Evolutionary conservation across 2,113 vertebrate genomes (phyloP), one percentile per base, ranked within the genome.

Genomic region (Odobenus rosmarus): DNA sequence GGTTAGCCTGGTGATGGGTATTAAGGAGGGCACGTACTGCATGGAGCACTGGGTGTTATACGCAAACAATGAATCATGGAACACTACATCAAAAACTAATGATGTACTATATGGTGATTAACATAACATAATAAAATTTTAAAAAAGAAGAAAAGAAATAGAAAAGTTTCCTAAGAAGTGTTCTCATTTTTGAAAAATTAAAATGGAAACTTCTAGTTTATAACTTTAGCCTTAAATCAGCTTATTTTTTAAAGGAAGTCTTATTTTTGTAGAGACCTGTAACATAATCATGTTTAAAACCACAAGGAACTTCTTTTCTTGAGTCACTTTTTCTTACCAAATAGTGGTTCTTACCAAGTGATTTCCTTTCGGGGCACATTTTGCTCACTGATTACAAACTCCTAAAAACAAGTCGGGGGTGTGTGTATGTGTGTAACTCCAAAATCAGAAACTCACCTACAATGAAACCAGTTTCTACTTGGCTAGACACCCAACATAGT

Each of bases 231-330:
- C 31, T 76, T 96, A 80, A 81, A 26, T 62, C 59, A 69, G 19
- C 42, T 53, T 96, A 24, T 59, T 93, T 94, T 94, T 85, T 67
- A 18, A 88, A 90, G 87, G 33, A 39, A 59, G 33, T 13, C 19
- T 77, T 92, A 67, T 62, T 90, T 86, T 87, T 71, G 24, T 71
- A 84, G 64, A 89, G 61, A 64, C 12, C 9, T 4, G 36, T 42
- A 83, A 76, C 26, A 80, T 85, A 69, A 72, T 64, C 51, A 87
- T 81, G 53, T 83, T 97, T 83, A 86, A 92, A 97, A 92, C 80
- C 95, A 94, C 53, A 97, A 93, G 93, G 59, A 80, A 92, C 84
- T 94, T 97, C 80, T 90, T 95, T 93, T 89, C 83, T 96, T 94
- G 91, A 95, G 88, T 96, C 91, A 97, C 46, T 33, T 92, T 92